A percentile compares a stretch with the other conserved stretches of the same genome.
Conservation (phyloP, 2,888 invertebrate species). For the Cataglyphis cursor region DNA sequence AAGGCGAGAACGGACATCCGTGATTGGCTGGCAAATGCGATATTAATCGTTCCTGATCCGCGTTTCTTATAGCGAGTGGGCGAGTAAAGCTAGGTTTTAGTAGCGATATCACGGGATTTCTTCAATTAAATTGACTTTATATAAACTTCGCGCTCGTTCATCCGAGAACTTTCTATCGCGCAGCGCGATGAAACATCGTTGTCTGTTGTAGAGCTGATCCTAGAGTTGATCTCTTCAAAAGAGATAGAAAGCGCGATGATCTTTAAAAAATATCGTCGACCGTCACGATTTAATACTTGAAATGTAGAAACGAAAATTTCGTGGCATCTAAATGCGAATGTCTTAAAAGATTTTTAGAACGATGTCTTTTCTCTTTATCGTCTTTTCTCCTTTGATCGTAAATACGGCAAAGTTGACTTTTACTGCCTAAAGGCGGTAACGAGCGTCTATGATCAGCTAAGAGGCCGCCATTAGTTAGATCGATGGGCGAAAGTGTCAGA, state of each 20-base stretch:
- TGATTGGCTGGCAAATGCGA: conserved; percentile 62
- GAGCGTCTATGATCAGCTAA: conserved; percentile 56
- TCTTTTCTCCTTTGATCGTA: conserved; percentile 63
- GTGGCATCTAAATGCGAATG: neutral
- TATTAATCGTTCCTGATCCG: conserved; percentile 73
- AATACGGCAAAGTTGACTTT: conserved; percentile 67
- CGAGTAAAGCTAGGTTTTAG: conserved; percentile 40
- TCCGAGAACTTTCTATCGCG: conserved; percentile 33
- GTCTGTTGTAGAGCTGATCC: neutral
- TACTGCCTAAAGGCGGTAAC: conserved; percentile 66
- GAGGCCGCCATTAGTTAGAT: conserved; percentile 68
- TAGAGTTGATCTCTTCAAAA: too few relatives aligned
- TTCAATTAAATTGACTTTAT: conserved; percentile 40
- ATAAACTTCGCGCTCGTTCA: conserved; percentile 18
- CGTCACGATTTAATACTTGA: conserved; percentile 12
- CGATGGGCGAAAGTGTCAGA: conserved; percentile 72
- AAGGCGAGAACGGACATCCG: conserved; percentile 67
- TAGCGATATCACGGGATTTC: conserved; percentile 22
- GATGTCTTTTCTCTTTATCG: conserved; percentile 62
- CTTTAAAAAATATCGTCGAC: neutral
- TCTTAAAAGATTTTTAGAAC: conserved; percentile 8
- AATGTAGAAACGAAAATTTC: conserved; percentile 21
- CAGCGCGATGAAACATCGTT: neutral
- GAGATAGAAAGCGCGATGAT: conserved; percentile 27
- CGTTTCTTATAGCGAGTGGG: conserved; percentile 56